These are phyloP conservation scores for Meiosimyza platycephala DNA, from an alignment of 2,888 invertebrate species.

Conservation along the genomic window DNA sequence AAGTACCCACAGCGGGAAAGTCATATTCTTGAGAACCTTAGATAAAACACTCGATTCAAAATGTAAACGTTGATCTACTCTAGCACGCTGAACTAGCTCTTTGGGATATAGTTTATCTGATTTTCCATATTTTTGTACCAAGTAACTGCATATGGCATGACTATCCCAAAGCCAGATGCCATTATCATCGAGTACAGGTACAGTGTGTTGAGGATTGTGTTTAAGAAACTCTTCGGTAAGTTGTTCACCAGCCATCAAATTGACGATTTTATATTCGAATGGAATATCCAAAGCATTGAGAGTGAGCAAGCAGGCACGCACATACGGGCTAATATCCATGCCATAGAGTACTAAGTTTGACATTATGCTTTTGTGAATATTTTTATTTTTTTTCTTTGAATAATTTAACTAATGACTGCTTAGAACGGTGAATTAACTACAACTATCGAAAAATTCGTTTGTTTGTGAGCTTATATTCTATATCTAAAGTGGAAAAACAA, in stretches of 20 bases:
- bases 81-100: slow-evolving; percentile 68
- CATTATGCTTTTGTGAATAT: slow-evolving; percentile 31
- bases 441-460: no score
- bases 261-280: slow-evolving; percentile 47
- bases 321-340: slow-evolving; percentile 70
- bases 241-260: slow-evolving; percentile 50
- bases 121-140: slow-evolving; percentile 70
- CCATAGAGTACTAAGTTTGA: slow-evolving; percentile 53
- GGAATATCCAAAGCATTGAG: slow-evolving; percentile 73
- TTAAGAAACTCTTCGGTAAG: slow-evolving; percentile 49
- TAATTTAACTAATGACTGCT: no score
- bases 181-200: slow-evolving; percentile 59
- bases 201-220: slow-evolving; percentile 71
- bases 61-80: slow-evolving; percentile 67
- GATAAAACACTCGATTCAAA: slow-evolving; percentile 69
- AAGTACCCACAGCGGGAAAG: slow-evolving; percentile 32
- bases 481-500: no score
- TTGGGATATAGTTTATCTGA: slow-evolving; percentile 71
- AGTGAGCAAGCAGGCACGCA: slow-evolving; percentile 71
- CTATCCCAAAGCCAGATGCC: slow-evolving; percentile 61
- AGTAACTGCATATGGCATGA: slow-evolving; percentile 68
- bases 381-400: no score
- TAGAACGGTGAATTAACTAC: no score
- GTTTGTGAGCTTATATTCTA: no score
- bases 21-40: slow-evolving; percentile 36